Conservation (phyloP, 2,888 invertebrate genomes). For the Dasypogon diadema region DNA sequence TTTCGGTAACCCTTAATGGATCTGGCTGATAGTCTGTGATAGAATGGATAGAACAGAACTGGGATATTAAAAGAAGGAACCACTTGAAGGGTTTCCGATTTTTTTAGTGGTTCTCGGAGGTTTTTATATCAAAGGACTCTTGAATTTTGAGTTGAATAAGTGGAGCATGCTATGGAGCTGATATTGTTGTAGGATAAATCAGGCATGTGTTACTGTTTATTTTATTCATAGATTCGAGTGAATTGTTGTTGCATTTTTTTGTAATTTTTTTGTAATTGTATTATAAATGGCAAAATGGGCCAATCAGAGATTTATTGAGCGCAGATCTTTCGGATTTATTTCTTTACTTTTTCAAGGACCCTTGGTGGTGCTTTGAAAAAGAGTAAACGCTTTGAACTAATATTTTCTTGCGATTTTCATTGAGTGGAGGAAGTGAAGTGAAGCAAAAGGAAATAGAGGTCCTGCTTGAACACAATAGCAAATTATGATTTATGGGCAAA, state of each 20-base stretch:
- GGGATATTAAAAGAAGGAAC: neutral
- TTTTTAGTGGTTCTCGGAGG: constrained; percentile 1
- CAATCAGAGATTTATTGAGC: constrained; percentile 11
- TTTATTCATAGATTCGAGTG: constrained; percentile 10
- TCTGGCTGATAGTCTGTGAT: neutral
- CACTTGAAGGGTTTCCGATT: constrained; percentile 9
- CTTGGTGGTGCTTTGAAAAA: too few relatives aligned
- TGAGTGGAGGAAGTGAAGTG: neutral
- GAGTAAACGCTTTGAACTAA: too few relatives aligned
- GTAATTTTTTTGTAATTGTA: neutral
- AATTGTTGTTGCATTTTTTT: too few relatives aligned
- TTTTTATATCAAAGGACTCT: constrained; percentile 22
- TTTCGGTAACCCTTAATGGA: constrained; percentile 27
- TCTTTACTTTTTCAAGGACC: neutral
- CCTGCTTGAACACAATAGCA: neutral
- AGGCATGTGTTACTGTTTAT: constrained; percentile 48
- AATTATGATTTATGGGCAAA: constrained; percentile 32
- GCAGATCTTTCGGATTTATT: neutral
- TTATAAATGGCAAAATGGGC: constrained; percentile 12
- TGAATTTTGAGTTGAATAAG: constrained; percentile 1
- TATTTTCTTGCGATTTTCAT: neutral
- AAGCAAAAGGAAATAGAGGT: neutral
- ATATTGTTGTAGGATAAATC: neutral
- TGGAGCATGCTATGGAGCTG: constrained; percentile 6
- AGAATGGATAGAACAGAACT: neutral